Conservation (phyloP, 2,113 vertebrate genomes). For the Jaculus jaculus region DNA sequence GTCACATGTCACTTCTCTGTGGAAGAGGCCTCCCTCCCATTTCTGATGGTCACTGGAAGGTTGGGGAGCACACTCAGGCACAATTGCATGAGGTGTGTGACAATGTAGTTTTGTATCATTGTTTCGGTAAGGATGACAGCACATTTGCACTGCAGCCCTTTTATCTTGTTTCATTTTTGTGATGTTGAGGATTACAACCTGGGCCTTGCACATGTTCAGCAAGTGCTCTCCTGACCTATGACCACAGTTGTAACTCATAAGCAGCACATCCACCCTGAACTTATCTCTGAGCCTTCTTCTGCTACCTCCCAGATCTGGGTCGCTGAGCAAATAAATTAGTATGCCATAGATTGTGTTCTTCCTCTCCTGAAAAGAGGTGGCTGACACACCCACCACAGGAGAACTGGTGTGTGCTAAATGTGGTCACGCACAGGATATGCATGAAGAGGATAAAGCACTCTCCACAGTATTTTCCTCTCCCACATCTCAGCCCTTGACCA, state of each 20-base stretch:
- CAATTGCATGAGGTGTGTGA: neutral
- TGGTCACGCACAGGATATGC: neutral
- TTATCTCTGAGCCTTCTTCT: neutral
- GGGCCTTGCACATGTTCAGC: neutral
- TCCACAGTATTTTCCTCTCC: neutral
- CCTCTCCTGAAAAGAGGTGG: neutral
- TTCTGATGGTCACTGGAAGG: neutral
- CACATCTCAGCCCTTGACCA: neutral
- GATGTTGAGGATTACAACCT: neutral
- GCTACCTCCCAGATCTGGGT: neutral
- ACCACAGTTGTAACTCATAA: neutral
- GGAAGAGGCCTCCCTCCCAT: neutral
- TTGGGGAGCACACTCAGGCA: neutral
- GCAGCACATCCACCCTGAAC: neutral
- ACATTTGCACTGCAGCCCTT: neutral
- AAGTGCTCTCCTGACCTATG: neutral
- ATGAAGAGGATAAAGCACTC: neutral
- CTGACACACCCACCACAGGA: neutral
- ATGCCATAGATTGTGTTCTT: neutral
- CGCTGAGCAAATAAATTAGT: neutral
- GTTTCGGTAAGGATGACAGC: neutral
- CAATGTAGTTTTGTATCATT: neutral
- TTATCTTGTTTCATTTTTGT: neutral
- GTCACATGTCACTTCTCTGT: neutral
- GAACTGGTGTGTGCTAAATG: neutral